These are phyloP conservation scores for Sebastes reedi DNA, from an alignment of 2,797 vertebrate species.

Conservation along the genomic window DNA sequence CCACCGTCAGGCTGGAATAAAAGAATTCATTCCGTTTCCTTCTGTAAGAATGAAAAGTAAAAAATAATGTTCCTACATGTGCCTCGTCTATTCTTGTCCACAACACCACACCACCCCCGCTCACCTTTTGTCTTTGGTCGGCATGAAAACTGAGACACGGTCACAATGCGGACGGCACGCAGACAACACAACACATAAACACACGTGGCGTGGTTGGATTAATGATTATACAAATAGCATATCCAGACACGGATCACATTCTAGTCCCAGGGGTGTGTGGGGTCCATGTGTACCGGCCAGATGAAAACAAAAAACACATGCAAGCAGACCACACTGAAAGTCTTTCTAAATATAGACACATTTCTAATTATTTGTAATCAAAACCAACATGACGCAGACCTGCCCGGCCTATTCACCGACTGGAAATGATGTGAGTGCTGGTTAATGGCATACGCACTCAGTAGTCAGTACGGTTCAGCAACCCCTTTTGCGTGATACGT, in stretches of 20 bases:
- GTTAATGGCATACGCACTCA: conserved; percentile 28
- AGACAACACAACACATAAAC: conserved; percentile 44
- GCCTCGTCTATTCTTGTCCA: neutral
- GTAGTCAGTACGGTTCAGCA: conserved; percentile 29
- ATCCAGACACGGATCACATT: conserved; percentile 47
- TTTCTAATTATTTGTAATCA: conserved; percentile 36
- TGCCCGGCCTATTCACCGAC: neutral
- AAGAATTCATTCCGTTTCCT: neutral
- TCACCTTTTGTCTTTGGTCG: neutral
- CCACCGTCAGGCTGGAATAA: neutral
- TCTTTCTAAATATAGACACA: conserved; percentile 22
- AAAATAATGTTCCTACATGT: neutral
- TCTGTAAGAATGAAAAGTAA: neutral
- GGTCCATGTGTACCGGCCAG: conserved; percentile 23
- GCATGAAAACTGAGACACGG: conserved; percentile 10
- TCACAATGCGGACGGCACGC: conserved; percentile 11
- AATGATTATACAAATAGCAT: conserved; percentile 57
- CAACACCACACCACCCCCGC: neutral
- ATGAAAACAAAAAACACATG: conserved; percentile 56
- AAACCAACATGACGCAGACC: conserved; percentile 5
- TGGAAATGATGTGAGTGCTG: conserved; percentile 24
- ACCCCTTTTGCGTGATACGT: conserved; percentile 32
- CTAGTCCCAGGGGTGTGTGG: conserved; percentile 39
- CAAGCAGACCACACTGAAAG: conserved; percentile 49
- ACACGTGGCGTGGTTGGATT: conserved; percentile 45